Evolutionary conservation across 2,888 invertebrate genomes (phyloP).

Genomic region (Alsophila aescularia): DNA sequence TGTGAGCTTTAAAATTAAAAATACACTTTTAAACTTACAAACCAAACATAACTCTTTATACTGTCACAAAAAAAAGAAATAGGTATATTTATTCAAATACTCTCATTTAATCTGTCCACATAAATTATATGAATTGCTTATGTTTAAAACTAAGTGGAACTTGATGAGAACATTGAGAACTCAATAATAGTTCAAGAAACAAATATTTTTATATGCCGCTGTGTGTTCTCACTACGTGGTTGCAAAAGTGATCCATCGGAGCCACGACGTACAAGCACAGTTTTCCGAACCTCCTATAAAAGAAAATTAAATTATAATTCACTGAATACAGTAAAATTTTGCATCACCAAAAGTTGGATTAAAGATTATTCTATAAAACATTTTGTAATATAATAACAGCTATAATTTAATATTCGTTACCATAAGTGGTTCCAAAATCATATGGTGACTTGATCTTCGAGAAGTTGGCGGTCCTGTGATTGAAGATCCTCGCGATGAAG

Average conservation of each 20-base stretch:
- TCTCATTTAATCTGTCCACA: too few relatives aligned
- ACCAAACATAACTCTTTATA: too few relatives aligned
- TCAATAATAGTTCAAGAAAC: conserved; percentile 55
- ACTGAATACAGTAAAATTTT: neutral
- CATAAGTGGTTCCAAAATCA: conserved; percentile 69
- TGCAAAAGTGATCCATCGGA: conserved; percentile 76
- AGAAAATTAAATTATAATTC: conserved; percentile 5
- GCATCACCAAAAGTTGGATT: neutral
- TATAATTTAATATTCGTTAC: conserved; percentile 42
- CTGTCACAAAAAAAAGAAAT: too few relatives aligned
- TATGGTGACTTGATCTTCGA: conserved; percentile 76
- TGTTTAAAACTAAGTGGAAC: too few relatives aligned
- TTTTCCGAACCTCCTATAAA: conserved; percentile 69
- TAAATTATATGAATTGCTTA: too few relatives aligned
- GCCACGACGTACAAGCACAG: conserved; percentile 70
- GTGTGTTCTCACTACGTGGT: conserved; percentile 53
- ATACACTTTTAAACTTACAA: too few relatives aligned
- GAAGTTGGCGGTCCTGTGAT: conserved; percentile 75
- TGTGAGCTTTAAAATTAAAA: too few relatives aligned
- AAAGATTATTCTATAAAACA: too few relatives aligned
- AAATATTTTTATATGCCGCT: conserved; percentile 75
- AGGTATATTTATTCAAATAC: too few relatives aligned
- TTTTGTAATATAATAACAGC: too few relatives aligned
- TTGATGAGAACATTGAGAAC: too few relatives aligned
- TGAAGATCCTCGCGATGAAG: conserved; percentile 72